Evolutionary conservation across 2,113 vertebrate species (phyloP), one percentile per base, ranked within the genome.

Genomic region (Notarius quadriscutis): DNA sequence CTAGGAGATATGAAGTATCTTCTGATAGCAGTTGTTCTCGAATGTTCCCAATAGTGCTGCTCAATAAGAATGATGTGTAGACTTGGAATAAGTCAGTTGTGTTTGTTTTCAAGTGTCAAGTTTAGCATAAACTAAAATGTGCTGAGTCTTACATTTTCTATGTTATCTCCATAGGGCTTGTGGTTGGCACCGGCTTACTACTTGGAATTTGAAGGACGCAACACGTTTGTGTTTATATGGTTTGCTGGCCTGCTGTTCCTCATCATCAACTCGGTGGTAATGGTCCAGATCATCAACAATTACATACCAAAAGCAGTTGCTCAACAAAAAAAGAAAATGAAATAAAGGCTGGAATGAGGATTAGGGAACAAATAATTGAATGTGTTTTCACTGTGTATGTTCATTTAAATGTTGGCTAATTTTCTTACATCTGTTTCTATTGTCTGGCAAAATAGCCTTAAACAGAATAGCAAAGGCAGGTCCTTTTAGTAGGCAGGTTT

Each of bases 151-250:
- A 81, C 15, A 20, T 60, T 51, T 58, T 55, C 15, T 75, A 80
- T 22, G 51, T 25, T 87, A 53, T 74, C 25, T 77, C 51, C 86
- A 41, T 55, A 99, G 95, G 96, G 93, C 41, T 75, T 97, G 5
- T 99, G 98, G 98, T 93, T 99, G 71, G 84, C 92, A 30, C 96
- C 97, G 0, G 98, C 97, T 0, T 99, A 98, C 88, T 94, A 95
- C 62, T 92, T 99, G 84, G 98, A 99, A 92, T 99, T 99, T 91
- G 95, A 97, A 89, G 97, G 97, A 30, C 89, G 91, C 89, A 97
- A 98, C 92, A 96, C 96, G 18, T 99, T 98, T 89, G 60, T 97
- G 84, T 88, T 95, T 25, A 93, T 99, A 90, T 99, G 98, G 97
- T 86, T 97, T 18, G 96, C 97, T 10, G 93, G 98, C 7, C 91